Evolutionary conservation across 1,140 invertebrate species (phyloP).

Genomic region (Prorops nasuta): DNA sequence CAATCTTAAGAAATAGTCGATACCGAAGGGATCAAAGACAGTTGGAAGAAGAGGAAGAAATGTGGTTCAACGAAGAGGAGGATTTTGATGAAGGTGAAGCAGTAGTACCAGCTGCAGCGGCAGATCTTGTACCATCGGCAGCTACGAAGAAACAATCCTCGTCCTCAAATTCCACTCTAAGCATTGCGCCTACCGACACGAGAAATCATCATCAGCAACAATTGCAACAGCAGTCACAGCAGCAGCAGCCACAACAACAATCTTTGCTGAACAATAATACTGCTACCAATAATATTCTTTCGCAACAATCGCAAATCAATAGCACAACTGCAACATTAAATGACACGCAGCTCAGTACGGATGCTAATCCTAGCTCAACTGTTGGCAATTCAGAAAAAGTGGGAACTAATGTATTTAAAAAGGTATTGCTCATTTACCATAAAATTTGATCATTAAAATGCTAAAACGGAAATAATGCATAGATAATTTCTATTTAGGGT

Average conservation of each 20-base stretch:
- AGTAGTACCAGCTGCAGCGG: conserved; percentile 58
- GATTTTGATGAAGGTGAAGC: conserved; percentile 84
- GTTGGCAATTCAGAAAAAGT: conserved; percentile 49
- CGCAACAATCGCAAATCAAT: conserved; percentile 46
- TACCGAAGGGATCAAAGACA: conserved; percentile 88
- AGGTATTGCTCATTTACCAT: conserved; percentile 48
- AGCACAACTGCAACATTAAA: conserved; percentile 48
- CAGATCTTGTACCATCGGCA: conserved; percentile 44
- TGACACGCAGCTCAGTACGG: conserved; percentile 45
- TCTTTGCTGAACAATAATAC: conserved; percentile 56
- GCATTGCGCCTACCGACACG: conserved; percentile 41
- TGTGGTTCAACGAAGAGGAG: conserved; percentile 98
- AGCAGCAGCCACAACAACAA: conserved; percentile 28
- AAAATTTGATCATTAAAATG: conserved; percentile 4
- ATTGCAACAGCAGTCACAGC: conserved; percentile 39
- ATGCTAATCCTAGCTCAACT: conserved; percentile 50
- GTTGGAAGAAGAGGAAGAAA: conserved; percentile 95
- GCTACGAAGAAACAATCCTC: conserved; percentile 50
- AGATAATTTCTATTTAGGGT: conserved; percentile 61
- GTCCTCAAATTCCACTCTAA: conserved; percentile 49
- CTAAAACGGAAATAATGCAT: too few species aligned
- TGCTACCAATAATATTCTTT: conserved; percentile 42
- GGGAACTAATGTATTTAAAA: conserved; percentile 60
- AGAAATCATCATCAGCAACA: conserved; percentile 47
- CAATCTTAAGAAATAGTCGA: conserved; percentile 75